Evolutionary conservation across 2,797 vertebrate genomes (phyloP), one percentile per base, ranked within the genome.

Genomic region (Oophaga sylvatica): DNA sequence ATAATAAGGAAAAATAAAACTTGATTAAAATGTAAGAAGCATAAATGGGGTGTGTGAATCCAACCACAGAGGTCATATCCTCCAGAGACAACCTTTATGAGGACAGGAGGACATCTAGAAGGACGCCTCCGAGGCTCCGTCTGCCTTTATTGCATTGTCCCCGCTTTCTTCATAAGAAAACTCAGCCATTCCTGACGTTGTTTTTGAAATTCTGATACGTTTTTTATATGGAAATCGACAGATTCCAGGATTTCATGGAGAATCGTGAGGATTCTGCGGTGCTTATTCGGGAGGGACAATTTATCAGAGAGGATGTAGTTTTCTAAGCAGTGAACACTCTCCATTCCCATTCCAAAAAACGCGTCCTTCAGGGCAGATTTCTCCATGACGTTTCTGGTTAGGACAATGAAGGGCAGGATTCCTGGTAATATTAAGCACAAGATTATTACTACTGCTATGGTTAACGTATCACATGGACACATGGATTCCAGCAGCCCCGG

Each of bases 391-490:
- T 0, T 63, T 60, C 79, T 79, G 48, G 84, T 85, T 19, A 85
- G 59, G 67, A 85, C 35, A 57, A 85, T 20, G 26, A 79, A 79
- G 6, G 84, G 84, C 45, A 67, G 60, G 29, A 85, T 85, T 26
- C 48, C 84, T 79, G 71, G 31, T 11, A 20, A 76, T 20, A 75
- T 48, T n/a, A 5, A 81, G 59, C 13, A 81, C 0, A 22, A 2
- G 12, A 20, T 35, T 11, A 60, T 62, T 35, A 80, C 13, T 53
- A 20, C 5, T 76, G 12, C 26, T 6, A 16, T 63, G 60, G 13
- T 20, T 20, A 17, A 15, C 0, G 8, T n/a, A 26, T 56, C 20
- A 45, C 67, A 53, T 17, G 20, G 19, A n/a, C 5, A 19, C 9
- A 5, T 62, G 3, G 19, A 22, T 41, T 41, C 2, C 35, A 41